Percentiles rank a stretch among this genome's conserved stretches.
Conservation (phyloP, 2,888 invertebrate genomes). For the Leucophora obtusa region DNA sequence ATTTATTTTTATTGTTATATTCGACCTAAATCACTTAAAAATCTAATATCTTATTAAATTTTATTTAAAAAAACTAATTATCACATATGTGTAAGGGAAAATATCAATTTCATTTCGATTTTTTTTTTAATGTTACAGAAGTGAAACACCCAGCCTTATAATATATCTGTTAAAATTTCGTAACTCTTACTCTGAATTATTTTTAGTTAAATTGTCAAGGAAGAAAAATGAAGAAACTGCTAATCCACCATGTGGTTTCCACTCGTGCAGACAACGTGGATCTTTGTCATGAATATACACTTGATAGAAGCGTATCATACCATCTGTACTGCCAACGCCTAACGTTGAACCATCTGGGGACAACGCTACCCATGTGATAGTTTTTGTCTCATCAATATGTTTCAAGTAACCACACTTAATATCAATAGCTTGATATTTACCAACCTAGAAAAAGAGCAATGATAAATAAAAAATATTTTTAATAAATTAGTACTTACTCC, state of each 20-base stretch:
- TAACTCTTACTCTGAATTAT: conserved; percentile 84
- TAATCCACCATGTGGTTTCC: conserved; percentile 94
- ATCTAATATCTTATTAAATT: no score
- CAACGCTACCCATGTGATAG: conserved; percentile 91
- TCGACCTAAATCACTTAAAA: no score
- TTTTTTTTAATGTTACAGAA: no score
- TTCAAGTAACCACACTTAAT: conserved; percentile 76
- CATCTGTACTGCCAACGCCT: conserved; percentile 93
- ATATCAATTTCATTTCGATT: no score
- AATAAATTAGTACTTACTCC: conserved; percentile 71
- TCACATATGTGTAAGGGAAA: no score
- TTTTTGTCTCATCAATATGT: conserved; percentile 80
- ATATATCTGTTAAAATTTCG: no score
- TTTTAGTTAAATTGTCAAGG: conserved; percentile 93
- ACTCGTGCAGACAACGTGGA: conserved; percentile 92
- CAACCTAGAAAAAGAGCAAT: conserved; percentile 68
- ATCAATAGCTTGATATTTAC: conserved; percentile 71
- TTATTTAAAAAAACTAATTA: no score
- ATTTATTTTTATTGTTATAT: no score
- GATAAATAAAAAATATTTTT: background rate
- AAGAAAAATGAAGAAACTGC: conserved; percentile 94
- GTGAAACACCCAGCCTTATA: no score
- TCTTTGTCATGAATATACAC: conserved; percentile 85
- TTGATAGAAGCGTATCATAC: conserved; percentile 95
- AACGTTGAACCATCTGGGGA: conserved; percentile 97